These are phyloP conservation scores for Accipiter cooperii DNA, from an alignment of 2,113 vertebrate species.

Conservation along the genomic window DNA sequence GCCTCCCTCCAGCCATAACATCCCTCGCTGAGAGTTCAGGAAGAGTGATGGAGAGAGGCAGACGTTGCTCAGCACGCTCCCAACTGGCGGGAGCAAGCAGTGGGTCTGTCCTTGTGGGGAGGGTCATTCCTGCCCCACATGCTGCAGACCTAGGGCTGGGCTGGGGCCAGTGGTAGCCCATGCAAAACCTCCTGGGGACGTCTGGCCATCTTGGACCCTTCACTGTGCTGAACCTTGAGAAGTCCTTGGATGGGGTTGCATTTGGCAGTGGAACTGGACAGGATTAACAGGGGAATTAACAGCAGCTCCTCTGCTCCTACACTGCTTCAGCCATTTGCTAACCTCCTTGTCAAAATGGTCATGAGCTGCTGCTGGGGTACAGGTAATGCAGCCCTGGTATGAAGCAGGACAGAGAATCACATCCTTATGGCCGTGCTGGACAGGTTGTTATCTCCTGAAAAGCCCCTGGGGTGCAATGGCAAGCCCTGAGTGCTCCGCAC, in stretches of 20 bases:
- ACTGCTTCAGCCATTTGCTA: neutral
- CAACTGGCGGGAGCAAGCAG: accelerated
- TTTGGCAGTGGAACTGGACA: neutral
- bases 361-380: neutral
- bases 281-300: neutral
- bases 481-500: accelerated
- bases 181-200: neutral
- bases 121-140: neutral
- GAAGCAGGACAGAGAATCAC: neutral
- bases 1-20: neutral
- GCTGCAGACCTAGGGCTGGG: neutral
- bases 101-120: neutral
- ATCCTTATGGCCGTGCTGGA: accelerated
- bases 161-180: neutral
- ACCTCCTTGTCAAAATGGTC: accelerated
- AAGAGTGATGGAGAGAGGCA: neutral
- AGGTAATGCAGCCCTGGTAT: neutral
- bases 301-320: neutral
- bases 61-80: neutral
- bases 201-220: neutral
- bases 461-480: neutral
- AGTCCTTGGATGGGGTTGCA: neutral
- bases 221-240: neutral
- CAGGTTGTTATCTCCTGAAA: neutral
- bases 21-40: neutral